A percentile compares a stretch with the other conserved stretches of the same genome.
These are phyloP conservation scores for Fopius arisanus DNA, from an alignment of 1,140 invertebrate species.

Conservation along the genomic window DNA sequence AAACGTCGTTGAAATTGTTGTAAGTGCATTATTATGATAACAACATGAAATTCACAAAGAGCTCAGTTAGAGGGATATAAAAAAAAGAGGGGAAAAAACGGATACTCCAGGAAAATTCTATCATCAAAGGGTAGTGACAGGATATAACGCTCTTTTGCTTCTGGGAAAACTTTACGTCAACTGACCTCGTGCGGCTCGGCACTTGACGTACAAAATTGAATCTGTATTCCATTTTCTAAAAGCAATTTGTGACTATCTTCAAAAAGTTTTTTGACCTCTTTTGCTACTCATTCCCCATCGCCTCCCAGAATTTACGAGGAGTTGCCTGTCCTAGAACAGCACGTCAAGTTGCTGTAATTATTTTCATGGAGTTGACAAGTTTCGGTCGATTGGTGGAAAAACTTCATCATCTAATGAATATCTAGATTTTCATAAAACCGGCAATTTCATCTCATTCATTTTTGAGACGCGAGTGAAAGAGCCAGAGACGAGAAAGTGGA, in stretches of 20 bases:
- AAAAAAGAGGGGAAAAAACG: not conserved
- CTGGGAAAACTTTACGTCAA: constrained; percentile 13
- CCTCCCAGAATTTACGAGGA: not conserved
- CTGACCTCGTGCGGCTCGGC: constrained; percentile 12
- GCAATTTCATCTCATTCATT: no score
- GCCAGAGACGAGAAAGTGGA: no score
- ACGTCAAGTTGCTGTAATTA: not conserved
- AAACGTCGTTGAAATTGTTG: not conserved
- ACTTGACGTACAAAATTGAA: constrained; percentile 15
- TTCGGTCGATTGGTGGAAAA: no score
- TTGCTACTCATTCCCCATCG: not conserved
- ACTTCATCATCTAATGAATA: no score
- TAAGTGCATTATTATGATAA: not conserved
- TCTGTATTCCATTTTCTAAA: constrained; percentile 15
- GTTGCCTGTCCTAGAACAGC: not conserved
- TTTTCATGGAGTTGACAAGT: no score
- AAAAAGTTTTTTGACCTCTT: constrained; percentile 11
- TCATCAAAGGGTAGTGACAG: constrained; percentile 1
- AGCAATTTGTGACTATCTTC: constrained; percentile 7
- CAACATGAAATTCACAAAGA: not conserved
- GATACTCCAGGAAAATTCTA: not conserved
- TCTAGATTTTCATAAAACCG: no score
- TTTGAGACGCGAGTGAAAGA: no score
- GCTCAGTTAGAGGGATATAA: not conserved
- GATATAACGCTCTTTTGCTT: constrained; percentile 10